Base-by-base conservation (phyloP, 2,888 invertebrate genomes). In the Amphipyra berbera region DNA sequence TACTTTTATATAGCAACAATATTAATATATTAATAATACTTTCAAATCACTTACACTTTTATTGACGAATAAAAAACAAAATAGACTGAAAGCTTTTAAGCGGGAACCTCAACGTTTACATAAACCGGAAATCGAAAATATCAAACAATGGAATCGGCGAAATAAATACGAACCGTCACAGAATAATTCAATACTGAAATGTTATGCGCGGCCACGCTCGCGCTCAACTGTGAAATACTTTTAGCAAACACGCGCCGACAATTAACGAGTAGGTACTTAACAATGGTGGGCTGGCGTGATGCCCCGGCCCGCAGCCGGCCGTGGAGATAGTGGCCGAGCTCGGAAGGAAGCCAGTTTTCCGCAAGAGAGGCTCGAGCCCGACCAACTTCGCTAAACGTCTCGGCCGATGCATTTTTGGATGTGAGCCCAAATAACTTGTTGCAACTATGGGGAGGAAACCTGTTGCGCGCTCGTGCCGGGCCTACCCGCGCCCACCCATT, bases 341-440 rank as follows among this genome's bases (percentile, higher is more conserved):
- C 84, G 81, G 84, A 84, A 85, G 86, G 87, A 88, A 90, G 86
- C 85, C 83, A 85, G 85, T 81, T 85, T 84, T 83, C 86, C 84
- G 82, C 79, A 71, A 78, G 82, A 83, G 78, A 72, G 67, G 71
- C 73, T 78, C 81, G 81, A 78, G 66, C 60, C 72, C 78, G 82
- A 72, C 81, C 76, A 88, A 91, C 86, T 90, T 91, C 79, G 82
- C 83, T 56, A 59, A 86, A 83, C 82, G 84, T 87, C 85, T 87
- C 87, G 85, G 87, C 87, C 92, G 92, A 89, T 95, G 94, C 94
- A 94, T 94, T 95, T 95, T 95, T 95, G 94, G 94, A 94, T 89
- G 89, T 84, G 92, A 89, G 94, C 94, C 94, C 94, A 93, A 89
- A 89, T 88, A 88, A 94, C 94, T 92, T 94, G 94, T 94, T 94